These are phyloP conservation scores for Entomyzon cyanotis DNA, from an alignment of 2,113 vertebrate species.

Conservation along the genomic window DNA sequence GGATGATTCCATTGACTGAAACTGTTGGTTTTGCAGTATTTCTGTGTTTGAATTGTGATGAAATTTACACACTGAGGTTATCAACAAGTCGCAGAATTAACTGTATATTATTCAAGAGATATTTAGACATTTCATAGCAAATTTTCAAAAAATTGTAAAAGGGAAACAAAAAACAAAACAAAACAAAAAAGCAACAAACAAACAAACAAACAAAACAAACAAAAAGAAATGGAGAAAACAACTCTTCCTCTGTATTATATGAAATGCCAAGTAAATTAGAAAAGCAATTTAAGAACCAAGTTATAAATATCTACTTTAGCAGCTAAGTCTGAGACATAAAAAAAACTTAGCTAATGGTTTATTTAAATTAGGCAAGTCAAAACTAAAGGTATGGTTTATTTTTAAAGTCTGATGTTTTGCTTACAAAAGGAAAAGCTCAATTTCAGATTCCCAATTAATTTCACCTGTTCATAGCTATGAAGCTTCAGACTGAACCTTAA, in stretches of 20 bases:
- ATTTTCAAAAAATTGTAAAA: not conserved
- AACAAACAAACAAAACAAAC: not conserved
- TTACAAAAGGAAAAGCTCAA: not conserved
- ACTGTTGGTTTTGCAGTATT: not conserved
- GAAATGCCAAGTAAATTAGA: not conserved
- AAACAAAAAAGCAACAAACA: not conserved
- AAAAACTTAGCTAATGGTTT: not conserved
- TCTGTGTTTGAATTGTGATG: not conserved
- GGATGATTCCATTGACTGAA: not conserved
- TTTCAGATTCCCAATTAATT: not conserved
- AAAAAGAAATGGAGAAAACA: rapidly evolving
- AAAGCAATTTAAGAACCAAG: not conserved
- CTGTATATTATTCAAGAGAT: not conserved
- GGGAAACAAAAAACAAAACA: not conserved
- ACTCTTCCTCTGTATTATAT: rapidly evolving
- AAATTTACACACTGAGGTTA: not conserved
- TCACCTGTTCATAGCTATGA: not conserved
- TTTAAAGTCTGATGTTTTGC: not conserved
- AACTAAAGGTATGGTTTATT: not conserved
- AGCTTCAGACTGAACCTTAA: not conserved
- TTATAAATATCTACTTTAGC: not conserved
- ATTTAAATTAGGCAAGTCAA: not conserved
- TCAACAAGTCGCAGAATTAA: not conserved
- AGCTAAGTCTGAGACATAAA: not conserved
- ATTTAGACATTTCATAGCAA: not conserved